Percentiles rank a stretch among this genome's conserved stretches.
Evolutionary conservation across 2,797 vertebrate species (phyloP).

Genomic region (Hipposideros larvatus): DNA sequence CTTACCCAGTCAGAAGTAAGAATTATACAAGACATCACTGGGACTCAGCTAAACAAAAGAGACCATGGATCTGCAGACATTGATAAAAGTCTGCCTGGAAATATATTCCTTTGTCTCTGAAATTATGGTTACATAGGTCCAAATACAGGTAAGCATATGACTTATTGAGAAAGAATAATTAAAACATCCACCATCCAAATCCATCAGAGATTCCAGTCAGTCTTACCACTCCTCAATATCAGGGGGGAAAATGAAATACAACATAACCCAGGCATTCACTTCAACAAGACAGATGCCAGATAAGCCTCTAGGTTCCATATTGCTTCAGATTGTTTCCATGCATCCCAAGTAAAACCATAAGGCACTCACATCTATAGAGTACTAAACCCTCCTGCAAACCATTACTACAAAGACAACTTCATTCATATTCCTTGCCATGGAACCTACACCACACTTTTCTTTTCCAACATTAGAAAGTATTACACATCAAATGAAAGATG

Average conservation of each 20-base stretch:
- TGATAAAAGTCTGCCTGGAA: neutral
- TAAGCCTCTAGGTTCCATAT: neutral
- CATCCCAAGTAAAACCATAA: neutral
- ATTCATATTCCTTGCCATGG: neutral
- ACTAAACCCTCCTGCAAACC: neutral
- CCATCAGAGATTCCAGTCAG: neutral
- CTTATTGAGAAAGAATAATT: neutral
- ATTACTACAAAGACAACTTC: neutral
- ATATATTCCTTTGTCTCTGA: neutral
- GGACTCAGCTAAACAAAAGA: neutral
- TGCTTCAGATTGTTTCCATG: neutral
- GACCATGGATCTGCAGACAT: neutral
- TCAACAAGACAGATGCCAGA: neutral
- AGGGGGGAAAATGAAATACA: neutral
- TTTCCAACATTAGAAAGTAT: neutral
- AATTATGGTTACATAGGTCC: neutral
- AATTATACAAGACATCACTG: neutral
- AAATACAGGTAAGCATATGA: neutral
- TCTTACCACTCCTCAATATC: neutral
- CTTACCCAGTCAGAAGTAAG: neutral
- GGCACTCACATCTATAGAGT: rapidly evolving
- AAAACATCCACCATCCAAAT: neutral
- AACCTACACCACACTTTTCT: neutral
- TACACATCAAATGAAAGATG: neutral
- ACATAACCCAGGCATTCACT: neutral